A percentile compares a stretch with the other conserved stretches of the same genome.
Conservation (phyloP, 2,113 vertebrate species). For the human region GRCh38 chr13:72655501-72656000, state of each 20-base stretch:
- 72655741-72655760: neutral
- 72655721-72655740: neutral
- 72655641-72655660: neutral
- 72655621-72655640: conserved; percentile 9
- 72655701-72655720: neutral
- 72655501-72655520: neutral
- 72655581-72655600: neutral
- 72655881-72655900: neutral
- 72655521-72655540: neutral
- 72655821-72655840: neutral
- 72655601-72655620: neutral
- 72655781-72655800: neutral
- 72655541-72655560: neutral
- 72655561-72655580: neutral
- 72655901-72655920: neutral
- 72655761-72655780: neutral
- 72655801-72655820: neutral
- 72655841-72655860: neutral
- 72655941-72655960: too few species aligned
- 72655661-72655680: neutral
- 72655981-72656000: too few species aligned
- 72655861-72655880: neutral
- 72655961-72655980: too few species aligned
- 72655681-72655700: neutral
- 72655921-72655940: neutral